Evolutionary conservation across 1,140 invertebrate genomes (phyloP).

Genomic region (Cheumatopsyche charites): DNA sequence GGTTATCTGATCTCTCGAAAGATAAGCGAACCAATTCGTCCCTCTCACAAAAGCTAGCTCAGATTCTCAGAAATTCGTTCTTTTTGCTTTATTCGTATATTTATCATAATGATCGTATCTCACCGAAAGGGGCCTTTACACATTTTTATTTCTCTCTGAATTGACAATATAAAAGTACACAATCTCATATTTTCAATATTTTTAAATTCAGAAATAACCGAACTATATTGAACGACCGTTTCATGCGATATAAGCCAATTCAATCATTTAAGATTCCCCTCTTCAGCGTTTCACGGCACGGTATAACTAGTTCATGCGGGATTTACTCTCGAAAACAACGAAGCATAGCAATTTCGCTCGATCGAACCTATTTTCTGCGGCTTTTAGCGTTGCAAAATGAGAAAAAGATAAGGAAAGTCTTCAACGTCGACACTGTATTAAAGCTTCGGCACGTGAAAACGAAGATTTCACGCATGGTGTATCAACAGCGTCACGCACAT

Average conservation of each 20-base stretch:
- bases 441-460: conserved; percentile 14
- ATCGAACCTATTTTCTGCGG: too few relatives aligned
- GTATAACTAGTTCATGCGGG: too few relatives aligned
- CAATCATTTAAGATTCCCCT: too few relatives aligned
- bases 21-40: conserved; percentile 18
- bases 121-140: conserved; percentile 1
- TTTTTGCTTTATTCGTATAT: background rate
- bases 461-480: conserved; percentile 13
- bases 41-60: background rate
- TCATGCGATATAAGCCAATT: too few relatives aligned
- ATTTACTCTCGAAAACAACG: too few relatives aligned
- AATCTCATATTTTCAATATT: too few relatives aligned
- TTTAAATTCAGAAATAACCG: too few relatives aligned
- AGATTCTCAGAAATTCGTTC: conserved; percentile 4
- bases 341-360: too few relatives aligned
- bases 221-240: too few relatives aligned
- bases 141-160: background rate
- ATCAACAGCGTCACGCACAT: background rate
- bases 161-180: background rate
- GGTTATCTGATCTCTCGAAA: background rate
- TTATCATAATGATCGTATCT: conserved; percentile 24
- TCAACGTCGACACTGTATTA: background rate
- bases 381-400: too few relatives aligned
- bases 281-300: too few relatives aligned
- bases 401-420: too few relatives aligned